A percentile compares a stretch with the other conserved stretches of the same genome.
Evolutionary conservation across 2,113 vertebrate species (phyloP).

Genomic region (Ramphastos sulfuratus): DNA sequence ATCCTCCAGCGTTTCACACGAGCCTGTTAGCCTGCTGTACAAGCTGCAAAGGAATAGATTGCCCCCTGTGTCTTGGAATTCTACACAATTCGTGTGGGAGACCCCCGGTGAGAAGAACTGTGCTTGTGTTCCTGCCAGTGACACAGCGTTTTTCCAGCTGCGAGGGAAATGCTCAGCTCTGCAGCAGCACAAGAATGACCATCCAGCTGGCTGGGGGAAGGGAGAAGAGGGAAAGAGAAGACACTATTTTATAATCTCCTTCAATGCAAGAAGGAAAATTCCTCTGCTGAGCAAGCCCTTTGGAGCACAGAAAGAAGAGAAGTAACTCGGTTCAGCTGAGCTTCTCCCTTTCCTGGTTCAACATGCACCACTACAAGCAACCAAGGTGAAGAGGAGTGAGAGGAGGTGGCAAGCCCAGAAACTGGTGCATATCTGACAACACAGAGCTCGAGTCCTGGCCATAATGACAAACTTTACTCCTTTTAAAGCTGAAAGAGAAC

Average conservation of each 20-base stretch:
- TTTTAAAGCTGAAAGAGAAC: background rate
- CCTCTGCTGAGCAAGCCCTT: background rate
- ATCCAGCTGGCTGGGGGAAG: constrained; percentile 45
- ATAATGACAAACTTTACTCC: background rate
- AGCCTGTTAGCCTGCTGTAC: background rate
- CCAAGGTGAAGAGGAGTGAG: background rate
- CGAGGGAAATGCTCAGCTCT: background rate
- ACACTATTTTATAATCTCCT: background rate
- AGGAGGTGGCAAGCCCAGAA: background rate
- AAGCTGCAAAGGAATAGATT: background rate
- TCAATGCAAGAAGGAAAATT: background rate
- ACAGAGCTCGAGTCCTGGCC: background rate
- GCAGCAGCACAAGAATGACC: background rate
- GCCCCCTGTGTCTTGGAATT: background rate
- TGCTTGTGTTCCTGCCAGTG: background rate
- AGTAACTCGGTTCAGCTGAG: background rate
- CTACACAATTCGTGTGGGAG: background rate
- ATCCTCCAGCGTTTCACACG: fast-evolving
- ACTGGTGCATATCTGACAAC: background rate
- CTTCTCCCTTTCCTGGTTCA: background rate
- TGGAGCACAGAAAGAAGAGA: background rate
- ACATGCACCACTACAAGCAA: background rate
- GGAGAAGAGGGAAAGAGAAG: background rate
- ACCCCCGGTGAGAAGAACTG: fast-evolving
- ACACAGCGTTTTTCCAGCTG: constrained; percentile 60